Percentiles rank a stretch among this genome's conserved stretches.
Conservation (phyloP, 2,888 invertebrate genomes). For the Drosophila borborema region DNA sequence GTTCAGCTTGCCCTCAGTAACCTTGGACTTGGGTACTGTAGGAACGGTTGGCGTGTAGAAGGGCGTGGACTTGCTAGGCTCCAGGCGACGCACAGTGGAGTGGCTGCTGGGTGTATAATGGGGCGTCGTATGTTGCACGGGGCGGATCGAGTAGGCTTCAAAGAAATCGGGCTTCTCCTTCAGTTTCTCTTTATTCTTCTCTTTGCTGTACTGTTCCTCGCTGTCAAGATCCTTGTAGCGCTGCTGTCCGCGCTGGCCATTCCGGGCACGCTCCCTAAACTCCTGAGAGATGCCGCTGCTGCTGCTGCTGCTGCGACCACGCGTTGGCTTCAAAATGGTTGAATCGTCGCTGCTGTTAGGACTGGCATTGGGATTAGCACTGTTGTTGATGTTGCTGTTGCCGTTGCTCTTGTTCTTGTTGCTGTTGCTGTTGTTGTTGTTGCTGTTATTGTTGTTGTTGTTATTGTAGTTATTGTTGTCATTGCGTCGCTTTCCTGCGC, state of each 20-base stretch:
- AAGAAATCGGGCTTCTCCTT: conserved; percentile 64
- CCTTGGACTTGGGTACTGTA: conserved; percentile 73
- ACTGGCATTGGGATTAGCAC: conserved; percentile 13
- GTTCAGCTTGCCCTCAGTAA: conserved; percentile 74
- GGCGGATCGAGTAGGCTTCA: conserved; percentile 58
- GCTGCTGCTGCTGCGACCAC: conserved; percentile 29
- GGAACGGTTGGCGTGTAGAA: conserved; percentile 85
- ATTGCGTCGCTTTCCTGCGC: conserved; percentile 57
- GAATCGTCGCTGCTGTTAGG: conserved; percentile 54
- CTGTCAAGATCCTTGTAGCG: conserved; percentile 73
- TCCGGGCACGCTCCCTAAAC: conserved; percentile 69
- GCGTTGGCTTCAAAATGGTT: conserved; percentile 55
- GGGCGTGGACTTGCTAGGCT: conserved; percentile 83
- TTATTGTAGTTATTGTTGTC: conserved; percentile 71
- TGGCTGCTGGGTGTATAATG: conserved; percentile 76
- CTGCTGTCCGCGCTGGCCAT: conserved; percentile 76
- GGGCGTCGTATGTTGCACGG: conserved; percentile 72
- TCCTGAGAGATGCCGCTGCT: conserved; percentile 20
- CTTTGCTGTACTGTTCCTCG: conserved; percentile 53
- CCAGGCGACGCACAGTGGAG: conserved; percentile 82
- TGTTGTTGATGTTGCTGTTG: conserved; percentile 36
- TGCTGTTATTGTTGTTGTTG: conserved; percentile 37
- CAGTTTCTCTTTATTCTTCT: conserved; percentile 58
- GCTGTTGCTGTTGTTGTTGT: conserved; percentile 35
- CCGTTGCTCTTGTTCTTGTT: too few species aligned